These are phyloP conservation scores for Pandemis cinnamomeana DNA, from an alignment of 2,888 invertebrate genomes.

Conservation along the genomic window DNA sequence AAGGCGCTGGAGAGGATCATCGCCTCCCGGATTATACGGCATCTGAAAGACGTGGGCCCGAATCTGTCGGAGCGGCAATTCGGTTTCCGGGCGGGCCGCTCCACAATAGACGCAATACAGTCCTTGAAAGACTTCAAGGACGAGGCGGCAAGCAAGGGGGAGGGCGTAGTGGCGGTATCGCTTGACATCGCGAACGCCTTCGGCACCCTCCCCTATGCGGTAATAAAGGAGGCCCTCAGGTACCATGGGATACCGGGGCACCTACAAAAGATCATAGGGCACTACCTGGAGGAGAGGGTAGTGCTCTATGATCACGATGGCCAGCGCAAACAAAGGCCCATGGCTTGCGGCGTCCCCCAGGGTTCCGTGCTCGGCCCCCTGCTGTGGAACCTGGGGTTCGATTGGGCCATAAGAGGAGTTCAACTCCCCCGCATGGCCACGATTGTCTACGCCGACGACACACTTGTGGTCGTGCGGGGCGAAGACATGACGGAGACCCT, in stretches of 20 bases:
- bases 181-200: background rate
- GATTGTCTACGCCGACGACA: background rate
- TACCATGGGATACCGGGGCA: background rate
- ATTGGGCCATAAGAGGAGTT: background rate
- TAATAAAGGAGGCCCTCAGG: background rate
- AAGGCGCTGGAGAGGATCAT: background rate
- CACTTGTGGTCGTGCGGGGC: background rate
- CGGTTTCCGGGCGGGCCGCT: background rate
- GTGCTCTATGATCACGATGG: too few relatives aligned
- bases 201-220: background rate
- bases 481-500: background rate
- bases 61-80: background rate
- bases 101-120: background rate
- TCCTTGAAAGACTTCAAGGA: background rate
- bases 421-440: background rate
- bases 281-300: too few relatives aligned
- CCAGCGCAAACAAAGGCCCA: background rate
- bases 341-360: background rate
- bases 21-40: background rate
- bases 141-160: background rate
- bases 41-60: background rate
- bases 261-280: background rate
- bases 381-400: background rate
- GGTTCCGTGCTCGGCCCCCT: background rate
- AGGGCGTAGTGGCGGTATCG: slow-evolving; percentile 8